Evolutionary conservation across 2,113 vertebrate species (phyloP).

Genomic region (Lanius ludovicianus): DNA sequence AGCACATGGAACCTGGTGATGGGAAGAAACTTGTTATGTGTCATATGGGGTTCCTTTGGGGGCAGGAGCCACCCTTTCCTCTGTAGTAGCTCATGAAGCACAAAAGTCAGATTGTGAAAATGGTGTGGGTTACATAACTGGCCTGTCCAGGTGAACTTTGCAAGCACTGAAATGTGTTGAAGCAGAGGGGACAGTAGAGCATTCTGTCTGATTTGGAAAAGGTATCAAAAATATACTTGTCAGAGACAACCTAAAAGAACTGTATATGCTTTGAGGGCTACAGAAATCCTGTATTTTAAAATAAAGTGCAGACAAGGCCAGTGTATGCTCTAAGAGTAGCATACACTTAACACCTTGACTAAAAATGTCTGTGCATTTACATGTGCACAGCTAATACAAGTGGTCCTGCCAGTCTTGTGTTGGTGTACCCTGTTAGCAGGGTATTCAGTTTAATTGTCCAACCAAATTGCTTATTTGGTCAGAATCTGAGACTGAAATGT

Average conservation of each 20-base stretch:
- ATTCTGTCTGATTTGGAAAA: not conserved
- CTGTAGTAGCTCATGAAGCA: not conserved
- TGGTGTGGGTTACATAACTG: not conserved
- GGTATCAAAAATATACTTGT: not conserved
- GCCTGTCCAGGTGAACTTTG: not conserved
- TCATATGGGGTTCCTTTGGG: not conserved
- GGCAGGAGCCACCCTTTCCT: not conserved
- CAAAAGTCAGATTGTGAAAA: not conserved
- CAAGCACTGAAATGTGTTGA: not conserved
- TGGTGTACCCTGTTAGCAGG: not conserved
- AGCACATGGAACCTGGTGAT: not conserved
- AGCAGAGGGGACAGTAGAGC: not conserved
- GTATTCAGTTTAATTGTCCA: not conserved
- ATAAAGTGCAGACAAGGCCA: not conserved
- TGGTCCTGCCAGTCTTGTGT: not conserved
- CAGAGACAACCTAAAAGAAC: not conserved
- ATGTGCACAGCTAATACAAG: not conserved
- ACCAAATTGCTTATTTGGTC: not conserved
- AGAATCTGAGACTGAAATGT: not conserved
- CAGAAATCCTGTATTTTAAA: not conserved
- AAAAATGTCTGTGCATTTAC: not conserved
- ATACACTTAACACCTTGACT: not conserved
- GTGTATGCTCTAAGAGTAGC: not conserved
- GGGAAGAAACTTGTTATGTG: not conserved
- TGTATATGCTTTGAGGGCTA: not conserved